A percentile compares a stretch with the other conserved stretches of the same genome.
phyloP scores from a whole-genome alignment of 2,113 vertebrate species.

The Sinocyclocheilus grahami region DNA sequence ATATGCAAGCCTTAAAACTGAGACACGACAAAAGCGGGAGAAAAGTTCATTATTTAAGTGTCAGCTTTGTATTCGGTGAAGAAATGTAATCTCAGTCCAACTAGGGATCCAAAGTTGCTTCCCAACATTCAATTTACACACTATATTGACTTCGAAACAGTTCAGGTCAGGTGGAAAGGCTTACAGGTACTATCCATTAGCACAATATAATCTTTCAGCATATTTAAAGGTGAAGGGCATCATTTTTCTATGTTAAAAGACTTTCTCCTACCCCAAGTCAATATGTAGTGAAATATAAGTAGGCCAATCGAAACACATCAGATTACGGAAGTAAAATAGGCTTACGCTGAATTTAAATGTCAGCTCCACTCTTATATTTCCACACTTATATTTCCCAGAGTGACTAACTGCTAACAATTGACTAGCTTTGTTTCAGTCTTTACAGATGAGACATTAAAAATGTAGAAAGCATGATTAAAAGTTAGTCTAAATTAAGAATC shows the following conservation, averaged over 20 bases:
- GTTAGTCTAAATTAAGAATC: too few relatives aligned
- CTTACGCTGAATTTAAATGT: background rate
- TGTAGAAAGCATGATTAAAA: too few relatives aligned
- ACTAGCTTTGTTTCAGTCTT: too few relatives aligned
- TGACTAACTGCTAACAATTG: too few relatives aligned
- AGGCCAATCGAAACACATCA: background rate
- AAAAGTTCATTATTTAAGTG: conserved; percentile 19
- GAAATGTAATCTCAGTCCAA: conserved; percentile 13
- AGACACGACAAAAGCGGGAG: background rate
- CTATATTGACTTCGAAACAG: background rate
- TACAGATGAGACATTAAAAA: too few relatives aligned
- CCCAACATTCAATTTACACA: background rate
- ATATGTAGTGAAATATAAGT: conserved; percentile 4
- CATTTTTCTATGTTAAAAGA: background rate
- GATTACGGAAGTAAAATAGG: background rate
- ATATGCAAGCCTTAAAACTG: background rate
- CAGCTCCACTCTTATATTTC: background rate
- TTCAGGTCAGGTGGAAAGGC: background rate
- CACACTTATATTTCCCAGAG: background rate
- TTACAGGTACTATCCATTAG: background rate
- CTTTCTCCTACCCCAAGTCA: background rate
- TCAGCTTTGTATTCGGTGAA: background rate
- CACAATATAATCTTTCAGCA: background rate
- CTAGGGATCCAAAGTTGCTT: background rate
- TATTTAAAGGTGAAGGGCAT: background rate